phyloP scores from a whole-genome alignment of 2,113 vertebrate genomes.

The Tenebrosternarchus preto region DNA sequence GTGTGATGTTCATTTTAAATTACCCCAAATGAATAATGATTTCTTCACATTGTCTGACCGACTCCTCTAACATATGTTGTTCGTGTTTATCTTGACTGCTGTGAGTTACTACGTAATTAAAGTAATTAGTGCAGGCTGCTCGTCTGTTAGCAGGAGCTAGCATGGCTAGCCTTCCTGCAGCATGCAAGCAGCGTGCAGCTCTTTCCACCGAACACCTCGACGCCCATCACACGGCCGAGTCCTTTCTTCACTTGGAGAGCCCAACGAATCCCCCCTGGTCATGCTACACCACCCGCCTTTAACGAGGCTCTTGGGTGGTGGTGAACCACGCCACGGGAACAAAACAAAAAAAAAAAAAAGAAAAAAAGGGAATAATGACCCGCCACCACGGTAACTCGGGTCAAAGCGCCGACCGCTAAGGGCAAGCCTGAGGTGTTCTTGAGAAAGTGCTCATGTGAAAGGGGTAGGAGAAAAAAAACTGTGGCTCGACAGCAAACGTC shows the following conservation, averaged over 20 bases:
- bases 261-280: constrained; percentile 55
- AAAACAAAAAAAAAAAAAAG: constrained; percentile 32
- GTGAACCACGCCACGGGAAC: constrained; percentile 54
- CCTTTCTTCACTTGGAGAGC: constrained; percentile 52
- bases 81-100: not conserved
- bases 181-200: too few relatives aligned
- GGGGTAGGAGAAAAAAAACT: constrained; percentile 2
- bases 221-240: constrained; percentile 65
- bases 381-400: constrained; percentile 39
- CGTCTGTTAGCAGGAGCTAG: too few relatives aligned
- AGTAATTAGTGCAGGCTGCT: too few relatives aligned
- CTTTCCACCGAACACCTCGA: constrained; percentile 66
- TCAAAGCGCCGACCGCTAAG: constrained; percentile 41
- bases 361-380: constrained; percentile 32
- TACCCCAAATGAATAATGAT: not conserved
- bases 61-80: not conserved
- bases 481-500: constrained; percentile 17
- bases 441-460: constrained; percentile 29
- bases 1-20: not conserved
- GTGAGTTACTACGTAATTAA: not conserved
- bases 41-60: not conserved
- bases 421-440: constrained; percentile 30
- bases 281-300: constrained; percentile 51
- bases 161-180: too few relatives aligned
- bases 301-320: constrained; percentile 64